These are phyloP conservation scores for Sarcophaga bullata DNA, from an alignment of 1,140 invertebrate genomes.

Conservation along the genomic window DNA sequence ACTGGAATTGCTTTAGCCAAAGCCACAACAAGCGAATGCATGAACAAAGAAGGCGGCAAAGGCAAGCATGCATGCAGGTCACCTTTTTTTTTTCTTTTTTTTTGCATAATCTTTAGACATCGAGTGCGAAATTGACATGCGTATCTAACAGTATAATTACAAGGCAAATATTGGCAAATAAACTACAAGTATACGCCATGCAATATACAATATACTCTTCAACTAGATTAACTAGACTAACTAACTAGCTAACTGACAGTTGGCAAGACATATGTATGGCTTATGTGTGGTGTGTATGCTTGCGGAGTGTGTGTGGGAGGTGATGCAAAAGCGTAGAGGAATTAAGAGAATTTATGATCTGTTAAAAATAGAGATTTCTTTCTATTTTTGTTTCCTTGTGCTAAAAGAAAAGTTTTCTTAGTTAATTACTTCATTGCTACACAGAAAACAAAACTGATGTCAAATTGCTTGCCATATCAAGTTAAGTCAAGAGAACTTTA, in stretches of 20 bases:
- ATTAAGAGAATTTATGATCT: slow-evolving; percentile 12
- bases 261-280: not conserved
- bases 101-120: slow-evolving; percentile 20
- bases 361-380: not conserved
- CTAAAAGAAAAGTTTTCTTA: not conserved
- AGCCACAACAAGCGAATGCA: too few species aligned
- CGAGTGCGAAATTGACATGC: slow-evolving; percentile 25
- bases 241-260: slow-evolving; percentile 13
- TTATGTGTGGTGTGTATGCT: not conserved
- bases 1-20: not conserved
- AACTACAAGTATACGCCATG: not conserved
- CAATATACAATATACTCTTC: not conserved
- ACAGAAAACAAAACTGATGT: not conserved
- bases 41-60: too few species aligned
- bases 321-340: not conserved
- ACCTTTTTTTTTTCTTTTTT: too few species aligned
- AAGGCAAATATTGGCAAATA: slow-evolving; percentile 20
- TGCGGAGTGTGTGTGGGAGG: not conserved
- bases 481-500: too few species aligned
- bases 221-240: not conserved
- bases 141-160: slow-evolving; percentile 26
- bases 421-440: not conserved
- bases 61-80: not conserved
- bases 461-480: too few species aligned
- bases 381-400: not conserved